phyloP scores from a whole-genome alignment of 2,888 invertebrate species.

The Tenthredo mesomela region DNA sequence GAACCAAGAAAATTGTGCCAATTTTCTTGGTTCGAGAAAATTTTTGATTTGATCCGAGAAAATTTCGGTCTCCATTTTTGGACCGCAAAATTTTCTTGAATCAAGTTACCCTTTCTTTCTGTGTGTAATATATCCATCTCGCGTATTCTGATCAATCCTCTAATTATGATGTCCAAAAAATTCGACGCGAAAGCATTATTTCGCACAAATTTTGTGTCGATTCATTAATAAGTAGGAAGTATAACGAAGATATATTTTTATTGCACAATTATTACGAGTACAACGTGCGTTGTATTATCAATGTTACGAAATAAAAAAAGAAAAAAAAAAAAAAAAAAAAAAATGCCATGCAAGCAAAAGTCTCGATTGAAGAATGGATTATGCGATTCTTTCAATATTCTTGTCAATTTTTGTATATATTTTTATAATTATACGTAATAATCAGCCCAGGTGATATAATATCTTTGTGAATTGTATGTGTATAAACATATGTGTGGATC shows the following conservation, averaged over 20 bases:
- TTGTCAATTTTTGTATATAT: neutral
- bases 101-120: no score
- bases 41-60: no score
- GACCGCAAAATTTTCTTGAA: no score
- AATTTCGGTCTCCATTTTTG: no score
- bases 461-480: neutral
- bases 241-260: neutral
- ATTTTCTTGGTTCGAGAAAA: no score
- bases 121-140: neutral
- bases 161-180: neutral
- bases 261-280: constrained; percentile 6
- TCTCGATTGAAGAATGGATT: neutral
- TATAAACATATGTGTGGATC: neutral
- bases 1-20: no score
- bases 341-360: neutral
- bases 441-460: neutral
- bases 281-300: neutral
- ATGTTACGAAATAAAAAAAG: constrained; percentile 1
- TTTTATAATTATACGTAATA: neutral
- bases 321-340: no score
- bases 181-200: neutral
- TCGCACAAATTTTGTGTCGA: neutral
- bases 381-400: neutral
- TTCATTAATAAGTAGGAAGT: constrained; percentile 23
- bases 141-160: neutral